Evolutionary conservation across 2,888 invertebrate genomes (phyloP).

Genomic region (Herminia tarsipennalis): DNA sequence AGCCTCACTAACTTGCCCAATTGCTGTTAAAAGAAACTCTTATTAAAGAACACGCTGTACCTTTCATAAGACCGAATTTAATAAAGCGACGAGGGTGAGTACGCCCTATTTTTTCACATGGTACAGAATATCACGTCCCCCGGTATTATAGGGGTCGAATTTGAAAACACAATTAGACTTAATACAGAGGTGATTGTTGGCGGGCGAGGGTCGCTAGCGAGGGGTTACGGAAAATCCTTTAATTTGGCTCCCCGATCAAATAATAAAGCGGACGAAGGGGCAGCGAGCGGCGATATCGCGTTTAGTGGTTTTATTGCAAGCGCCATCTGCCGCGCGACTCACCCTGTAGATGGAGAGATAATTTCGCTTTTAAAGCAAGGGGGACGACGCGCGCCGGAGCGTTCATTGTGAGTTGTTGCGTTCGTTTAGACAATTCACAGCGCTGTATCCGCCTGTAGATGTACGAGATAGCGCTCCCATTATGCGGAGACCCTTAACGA

Average conservation of each 20-base stretch:
- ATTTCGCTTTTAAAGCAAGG: constrained; percentile 78
- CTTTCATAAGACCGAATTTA: constrained; percentile 67
- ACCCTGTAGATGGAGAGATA: constrained; percentile 81
- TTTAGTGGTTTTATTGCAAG: constrained; percentile 86
- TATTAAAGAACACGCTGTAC: constrained; percentile 58
- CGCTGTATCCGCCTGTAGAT: constrained; percentile 67
- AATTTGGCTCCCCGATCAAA: constrained; percentile 86
- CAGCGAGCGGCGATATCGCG: constrained; percentile 80
- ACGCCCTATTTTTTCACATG: constrained; percentile 81
- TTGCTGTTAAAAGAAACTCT: constrained; percentile 47
- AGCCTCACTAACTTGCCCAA: constrained; percentile 47
- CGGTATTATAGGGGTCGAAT: constrained; percentile 78
- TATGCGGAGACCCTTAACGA: constrained; percentile 69
- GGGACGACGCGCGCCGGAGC: constrained; percentile 59
- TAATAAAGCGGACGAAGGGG: constrained; percentile 82
- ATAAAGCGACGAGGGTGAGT: constrained; percentile 71
- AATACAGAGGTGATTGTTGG: constrained; percentile 86
- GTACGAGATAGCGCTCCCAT: constrained; percentile 69
- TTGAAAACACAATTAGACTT: constrained; percentile 86
- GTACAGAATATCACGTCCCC: constrained; percentile 66
- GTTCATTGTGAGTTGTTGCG: constrained; percentile 75
- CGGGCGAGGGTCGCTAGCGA: constrained; percentile 77
- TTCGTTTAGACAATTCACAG: constrained; percentile 79
- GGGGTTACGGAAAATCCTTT: constrained; percentile 84
- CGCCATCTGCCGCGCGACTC: constrained; percentile 81